These are phyloP conservation scores for Ecdyonurus torrentis DNA, from an alignment of 2,888 invertebrate genomes.

Conservation along the genomic window DNA sequence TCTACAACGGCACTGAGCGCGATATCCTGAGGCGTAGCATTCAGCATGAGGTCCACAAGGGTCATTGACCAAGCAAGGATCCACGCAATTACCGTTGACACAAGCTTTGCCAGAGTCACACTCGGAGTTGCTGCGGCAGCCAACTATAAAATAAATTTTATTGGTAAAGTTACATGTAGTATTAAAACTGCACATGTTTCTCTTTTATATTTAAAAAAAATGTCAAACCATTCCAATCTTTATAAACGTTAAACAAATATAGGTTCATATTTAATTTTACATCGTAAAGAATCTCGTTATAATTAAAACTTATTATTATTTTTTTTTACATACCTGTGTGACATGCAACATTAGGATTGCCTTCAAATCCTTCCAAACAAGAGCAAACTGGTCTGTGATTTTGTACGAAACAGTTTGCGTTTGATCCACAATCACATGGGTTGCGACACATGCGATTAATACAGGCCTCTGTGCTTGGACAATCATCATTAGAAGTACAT, in stretches of 20 bases:
- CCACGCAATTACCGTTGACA: constrained; percentile 67
- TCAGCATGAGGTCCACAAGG: constrained; percentile 71
- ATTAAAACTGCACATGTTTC: no score
- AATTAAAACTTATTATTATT: no score
- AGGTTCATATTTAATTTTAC: background rate
- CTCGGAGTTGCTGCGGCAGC: constrained; percentile 67
- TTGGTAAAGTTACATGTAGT: background rate
- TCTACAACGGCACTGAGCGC: constrained; percentile 61
- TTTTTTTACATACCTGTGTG: constrained; percentile 29
- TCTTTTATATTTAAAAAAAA: no score
- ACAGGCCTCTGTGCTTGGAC: constrained; percentile 61
- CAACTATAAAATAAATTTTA: constrained; percentile 30
- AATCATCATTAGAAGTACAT: constrained; percentile 65
- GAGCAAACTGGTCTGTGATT: constrained; percentile 77
- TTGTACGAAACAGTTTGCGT: constrained; percentile 63
- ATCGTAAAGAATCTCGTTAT: background rate
- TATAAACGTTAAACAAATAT: background rate
- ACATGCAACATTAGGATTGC: constrained; percentile 70
- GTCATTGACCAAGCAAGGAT: constrained; percentile 64
- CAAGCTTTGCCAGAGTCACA: constrained; percentile 72
- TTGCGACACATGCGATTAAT: constrained; percentile 72
- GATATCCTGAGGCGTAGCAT: constrained; percentile 55
- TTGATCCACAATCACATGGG: constrained; percentile 74
- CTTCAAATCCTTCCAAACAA: constrained; percentile 67
- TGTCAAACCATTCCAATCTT: no score